Base-by-base conservation (phyloP, 2,113 vertebrate genomes). In the Tachuris rubrigastra region DNA sequence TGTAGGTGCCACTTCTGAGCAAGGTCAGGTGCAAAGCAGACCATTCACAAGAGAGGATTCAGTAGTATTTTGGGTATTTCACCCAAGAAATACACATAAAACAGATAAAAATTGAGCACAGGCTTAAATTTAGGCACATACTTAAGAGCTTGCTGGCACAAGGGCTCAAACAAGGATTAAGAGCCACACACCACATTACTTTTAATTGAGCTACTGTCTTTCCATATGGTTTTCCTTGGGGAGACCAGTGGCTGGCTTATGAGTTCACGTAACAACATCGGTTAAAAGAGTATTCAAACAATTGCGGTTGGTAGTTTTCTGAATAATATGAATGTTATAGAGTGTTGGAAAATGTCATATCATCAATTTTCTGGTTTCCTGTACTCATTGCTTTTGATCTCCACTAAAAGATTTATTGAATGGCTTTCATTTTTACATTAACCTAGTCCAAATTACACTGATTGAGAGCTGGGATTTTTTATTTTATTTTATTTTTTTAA, bases 361-460 rank as follows among this genome's bases (percentile, higher is more conserved):
- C 95, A 95, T 96, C 85, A 60, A 72, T 93, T 95, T 96, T 93
- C 92, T 81, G 77, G 74, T 95, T 96, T 97, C 91, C 85, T 94
- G 55, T 66, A 55, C 90, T 89, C 74, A 8, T 81, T 93, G 80
- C 87, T 97, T 98, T 97, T 97, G 95, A 98, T 97, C 96, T 95
- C 75, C 89, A 33, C 92, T 67, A 90, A 89, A 96, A 95, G 91
- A 96, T 95, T 93, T 96, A 94, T 95, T 82, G 80, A 93, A 93
- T 33, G 63, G 56, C 58, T 95, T 93, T 87, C 16, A 0, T 44
- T 86, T 89, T 78, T 76, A 20, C 78, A 50, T 96, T 94, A 96
- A 92, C 95, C 68, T 92, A 85, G 72, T 84, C 90, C 74, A 91
- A 84, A 94, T 89, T 66, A 30, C 33, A 87, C 50, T 28, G 1